Base-by-base conservation (phyloP, 2,888 invertebrate species). In the Trichogramma dendrolimi region DNA sequence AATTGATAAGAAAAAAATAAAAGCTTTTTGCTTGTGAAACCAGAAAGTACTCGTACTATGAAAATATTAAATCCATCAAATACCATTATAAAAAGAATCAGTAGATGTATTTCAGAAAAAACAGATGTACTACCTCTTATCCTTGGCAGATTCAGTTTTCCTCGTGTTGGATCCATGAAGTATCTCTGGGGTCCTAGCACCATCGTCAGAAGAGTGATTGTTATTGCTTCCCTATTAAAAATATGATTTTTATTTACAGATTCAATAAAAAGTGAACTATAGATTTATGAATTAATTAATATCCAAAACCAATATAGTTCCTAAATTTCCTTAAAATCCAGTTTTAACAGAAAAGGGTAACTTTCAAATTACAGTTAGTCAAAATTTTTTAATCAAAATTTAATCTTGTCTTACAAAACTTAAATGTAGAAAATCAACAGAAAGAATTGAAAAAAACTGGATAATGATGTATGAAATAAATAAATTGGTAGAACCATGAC, bases 211-310 rank as follows among this genome's bases (percentile, higher is more conserved):
- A 5, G 77, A 75, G 69, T 78, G 75, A 70, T 79, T 79, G 71
- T 78, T 78, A 71, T 79, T 79, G 71, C 79, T 79, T 64, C 78
- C 79, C 79, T 79, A 74, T 55, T 71, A 71, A 74, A 72, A 74
- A n/a, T 6, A 56, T 55, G 42, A 4, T 14, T 57, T 43, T 44
- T 38, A 52, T 27, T 27, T 27, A 27, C 27, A 27, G 3, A 27
- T 27, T 27, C 27, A 27, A 27, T 27, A 27, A 27, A 27, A 27
- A 27, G 27, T 27, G 27, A 27, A 27, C 27, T 27, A 27, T 27
- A 27, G 27, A 27, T 27, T 27, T 27, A 49, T 47, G 14, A 40
- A 10, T 60, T 50, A 60, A 55, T 57, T 41, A 60, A 55, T 56
- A 27, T 63, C 63, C 63, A 63, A 63, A 60, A 60, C 60, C 63